Evolutionary conservation across 2,113 vertebrate species (phyloP).

Genomic region (Pedionomus torquatus): DNA sequence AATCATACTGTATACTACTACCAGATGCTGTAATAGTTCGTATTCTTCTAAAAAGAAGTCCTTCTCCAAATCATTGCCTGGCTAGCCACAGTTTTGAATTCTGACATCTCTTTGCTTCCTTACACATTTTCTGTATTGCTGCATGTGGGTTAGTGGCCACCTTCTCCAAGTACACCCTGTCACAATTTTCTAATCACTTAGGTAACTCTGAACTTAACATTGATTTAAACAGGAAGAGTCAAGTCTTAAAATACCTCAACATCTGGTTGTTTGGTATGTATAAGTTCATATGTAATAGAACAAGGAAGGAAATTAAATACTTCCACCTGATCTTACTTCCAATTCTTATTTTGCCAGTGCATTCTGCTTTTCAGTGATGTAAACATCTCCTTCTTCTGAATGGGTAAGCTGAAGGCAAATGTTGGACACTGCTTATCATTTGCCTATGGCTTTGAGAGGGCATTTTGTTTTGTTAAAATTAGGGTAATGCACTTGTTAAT

Average conservation of each 20-base stretch:
- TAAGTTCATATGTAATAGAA: background rate
- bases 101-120: background rate
- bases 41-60: background rate
- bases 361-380: conserved; percentile 43
- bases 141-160: background rate
- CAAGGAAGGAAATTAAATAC: background rate
- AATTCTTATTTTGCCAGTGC: conserved; percentile 31
- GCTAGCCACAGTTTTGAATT: background rate
- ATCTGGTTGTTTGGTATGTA: background rate
- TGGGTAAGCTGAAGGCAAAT: background rate
- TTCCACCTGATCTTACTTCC: background rate
- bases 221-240: background rate
- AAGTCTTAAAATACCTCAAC: background rate
- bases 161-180: background rate
- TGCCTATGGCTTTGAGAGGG: conserved; percentile 44
- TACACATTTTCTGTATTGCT: background rate
- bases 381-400: background rate
- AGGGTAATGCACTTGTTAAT: background rate
- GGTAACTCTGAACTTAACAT: background rate
- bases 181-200: background rate
- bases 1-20: background rate
- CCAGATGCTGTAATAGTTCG: background rate
- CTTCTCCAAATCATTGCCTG: background rate
- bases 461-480: conserved; percentile 48
- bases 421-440: background rate